A percentile compares a stretch with the other conserved stretches of the same genome.
phyloP scores from a whole-genome alignment of 2,888 invertebrate species.

The Amiota communis region DNA sequence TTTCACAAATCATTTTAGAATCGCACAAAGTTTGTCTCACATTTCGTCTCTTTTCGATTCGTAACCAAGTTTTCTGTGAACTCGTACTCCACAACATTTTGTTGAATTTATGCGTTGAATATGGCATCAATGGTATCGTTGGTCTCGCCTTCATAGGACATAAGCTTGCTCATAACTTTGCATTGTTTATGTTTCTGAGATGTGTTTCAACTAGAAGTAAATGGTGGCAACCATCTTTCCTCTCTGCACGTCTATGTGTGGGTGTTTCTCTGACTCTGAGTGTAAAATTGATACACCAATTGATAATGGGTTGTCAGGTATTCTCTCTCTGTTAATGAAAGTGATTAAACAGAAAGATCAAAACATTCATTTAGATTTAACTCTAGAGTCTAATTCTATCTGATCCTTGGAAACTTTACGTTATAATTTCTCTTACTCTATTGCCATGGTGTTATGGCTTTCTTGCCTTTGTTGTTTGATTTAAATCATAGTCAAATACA shows the following conservation, averaged over 20 bases:
- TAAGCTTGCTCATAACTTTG: conserved; percentile 65
- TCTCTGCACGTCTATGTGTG: too few relatives aligned
- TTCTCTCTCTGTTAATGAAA: too few relatives aligned
- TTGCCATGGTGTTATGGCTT: too few relatives aligned
- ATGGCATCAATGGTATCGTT: conserved; percentile 10
- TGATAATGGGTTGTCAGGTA: too few relatives aligned
- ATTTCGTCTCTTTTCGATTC: conserved; percentile 20
- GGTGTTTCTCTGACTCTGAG: too few relatives aligned
- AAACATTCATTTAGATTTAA: too few relatives aligned
- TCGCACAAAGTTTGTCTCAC: conserved; percentile 66
- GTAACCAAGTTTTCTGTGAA: neutral
- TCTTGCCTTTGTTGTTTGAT: neutral
- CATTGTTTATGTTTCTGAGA: conserved; percentile 68
- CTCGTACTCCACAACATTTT: neutral
- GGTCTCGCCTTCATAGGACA: conserved; percentile 50
- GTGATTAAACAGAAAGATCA: too few relatives aligned
- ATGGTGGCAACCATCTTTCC: too few relatives aligned
- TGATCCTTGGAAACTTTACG: too few relatives aligned
- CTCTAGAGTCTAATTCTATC: too few relatives aligned
- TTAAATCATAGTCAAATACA: neutral
- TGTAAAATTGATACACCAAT: too few relatives aligned
- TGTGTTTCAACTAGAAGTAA: conserved; percentile 60
- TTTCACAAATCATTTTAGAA: conserved; percentile 69
- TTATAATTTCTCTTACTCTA: too few relatives aligned
- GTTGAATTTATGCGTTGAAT: conserved; percentile 22